Percentiles rank a stretch among this genome's conserved stretches.
Conservation (phyloP, 2,113 vertebrate genomes). For the Taurulus bubalis region DNA sequence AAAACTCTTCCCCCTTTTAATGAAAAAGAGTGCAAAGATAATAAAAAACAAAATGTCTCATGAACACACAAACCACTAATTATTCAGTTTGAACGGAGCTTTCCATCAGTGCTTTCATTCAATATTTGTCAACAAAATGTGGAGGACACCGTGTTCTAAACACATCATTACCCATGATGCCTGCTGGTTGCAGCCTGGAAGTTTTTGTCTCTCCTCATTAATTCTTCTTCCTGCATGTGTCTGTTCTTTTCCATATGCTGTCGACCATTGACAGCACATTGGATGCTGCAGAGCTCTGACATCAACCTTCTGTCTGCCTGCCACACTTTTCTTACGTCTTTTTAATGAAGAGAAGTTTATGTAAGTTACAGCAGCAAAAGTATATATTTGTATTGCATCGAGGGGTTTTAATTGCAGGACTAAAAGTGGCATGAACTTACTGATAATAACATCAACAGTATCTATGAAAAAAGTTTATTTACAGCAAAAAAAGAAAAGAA, state of each 20-base stretch:
- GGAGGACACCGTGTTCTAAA: background rate
- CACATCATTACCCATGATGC: background rate
- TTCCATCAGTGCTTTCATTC: background rate
- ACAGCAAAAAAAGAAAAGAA: background rate
- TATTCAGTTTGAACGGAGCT: background rate
- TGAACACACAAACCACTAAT: background rate
- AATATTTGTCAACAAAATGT: background rate
- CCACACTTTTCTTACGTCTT: background rate
- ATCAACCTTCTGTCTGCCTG: slow-evolving; percentile 23
- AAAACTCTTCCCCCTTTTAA: background rate
- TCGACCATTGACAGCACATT: slow-evolving; percentile 18
- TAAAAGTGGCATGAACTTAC: background rate
- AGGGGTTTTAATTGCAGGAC: background rate
- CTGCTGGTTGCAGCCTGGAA: background rate
- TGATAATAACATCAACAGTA: background rate
- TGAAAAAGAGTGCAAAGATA: background rate
- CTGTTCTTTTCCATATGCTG: slow-evolving; percentile 23
- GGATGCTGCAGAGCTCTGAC: slow-evolving; percentile 49
- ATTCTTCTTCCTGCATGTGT: slow-evolving; percentile 1
- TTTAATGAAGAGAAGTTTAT: too few species aligned
- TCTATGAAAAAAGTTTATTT: background rate
- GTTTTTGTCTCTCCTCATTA: background rate
- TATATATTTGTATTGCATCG: background rate
- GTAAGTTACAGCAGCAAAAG: background rate
- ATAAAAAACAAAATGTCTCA: background rate